Conservation (phyloP, 2,797 vertebrate genomes). For the Pantherophis alleghaniensis region DNA sequence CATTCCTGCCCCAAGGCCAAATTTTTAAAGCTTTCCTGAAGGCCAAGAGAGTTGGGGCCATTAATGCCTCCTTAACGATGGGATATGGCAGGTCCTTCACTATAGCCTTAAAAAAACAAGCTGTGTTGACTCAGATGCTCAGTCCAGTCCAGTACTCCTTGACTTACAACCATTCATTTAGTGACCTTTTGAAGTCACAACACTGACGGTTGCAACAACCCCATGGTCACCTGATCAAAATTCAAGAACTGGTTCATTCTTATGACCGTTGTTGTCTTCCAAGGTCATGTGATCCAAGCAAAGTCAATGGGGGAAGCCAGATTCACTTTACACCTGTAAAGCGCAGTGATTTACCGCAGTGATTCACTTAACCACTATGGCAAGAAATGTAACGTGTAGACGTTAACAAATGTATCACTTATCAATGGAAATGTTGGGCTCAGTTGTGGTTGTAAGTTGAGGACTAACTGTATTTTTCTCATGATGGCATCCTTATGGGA, state of each 20-base stretch:
- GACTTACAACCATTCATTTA: background rate
- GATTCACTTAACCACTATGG: no score
- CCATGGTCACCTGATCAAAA: no score
- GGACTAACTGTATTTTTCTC: background rate
- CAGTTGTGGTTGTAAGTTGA: no score
- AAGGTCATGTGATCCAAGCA: no score
- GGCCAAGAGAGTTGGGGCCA: background rate
- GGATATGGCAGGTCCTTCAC: background rate
- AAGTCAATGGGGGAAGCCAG: no score
- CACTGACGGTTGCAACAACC: background rate
- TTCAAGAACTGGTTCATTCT: no score
- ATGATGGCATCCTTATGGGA: background rate
- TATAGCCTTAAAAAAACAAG: background rate
- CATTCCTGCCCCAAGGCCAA: background rate
- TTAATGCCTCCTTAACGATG: background rate
- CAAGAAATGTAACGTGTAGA: no score
- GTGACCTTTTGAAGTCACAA: background rate
- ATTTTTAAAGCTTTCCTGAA: background rate
- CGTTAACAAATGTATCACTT: no score
- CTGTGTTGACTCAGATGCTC: background rate
- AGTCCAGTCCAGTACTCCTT: background rate
- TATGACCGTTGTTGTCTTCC: background rate
- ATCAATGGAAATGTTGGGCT: no score
- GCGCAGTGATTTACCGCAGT: no score
- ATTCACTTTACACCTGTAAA: no score